These are phyloP conservation scores for Nephila pilipes DNA, from an alignment of 1,140 invertebrate species.

Conservation along the genomic window DNA sequence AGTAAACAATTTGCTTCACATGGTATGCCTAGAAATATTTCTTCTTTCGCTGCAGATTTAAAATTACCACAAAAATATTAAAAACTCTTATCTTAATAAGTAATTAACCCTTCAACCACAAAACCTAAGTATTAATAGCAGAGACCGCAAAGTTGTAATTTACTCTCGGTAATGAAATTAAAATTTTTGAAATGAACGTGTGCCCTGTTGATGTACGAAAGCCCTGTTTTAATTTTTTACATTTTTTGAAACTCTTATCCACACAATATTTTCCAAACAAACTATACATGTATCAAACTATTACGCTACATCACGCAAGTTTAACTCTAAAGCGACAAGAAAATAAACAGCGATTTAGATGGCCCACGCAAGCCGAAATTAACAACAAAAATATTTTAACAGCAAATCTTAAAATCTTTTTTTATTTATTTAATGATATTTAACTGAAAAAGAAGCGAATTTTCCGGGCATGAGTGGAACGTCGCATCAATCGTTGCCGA, in stretches of 20 bases:
- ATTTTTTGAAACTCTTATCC: background rate
- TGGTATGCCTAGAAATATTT: too few relatives aligned
- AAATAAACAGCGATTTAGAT: background rate
- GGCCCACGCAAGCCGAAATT: background rate
- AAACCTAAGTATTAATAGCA: background rate
- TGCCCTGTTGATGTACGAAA: background rate
- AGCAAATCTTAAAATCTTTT: background rate
- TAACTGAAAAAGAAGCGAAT: background rate
- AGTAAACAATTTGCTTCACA: too few relatives aligned
- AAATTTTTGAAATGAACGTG: background rate
- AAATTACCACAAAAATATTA: background rate
- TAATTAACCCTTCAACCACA: background rate
- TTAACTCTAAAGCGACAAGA: background rate
- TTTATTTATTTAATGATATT: constrained; percentile 18
- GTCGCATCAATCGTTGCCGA: background rate
- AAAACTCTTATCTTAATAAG: background rate
- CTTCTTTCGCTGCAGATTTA: background rate
- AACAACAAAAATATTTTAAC: background rate
- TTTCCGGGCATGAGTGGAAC: background rate
- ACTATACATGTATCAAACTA: constrained; percentile 6
- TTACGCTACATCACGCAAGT: background rate
- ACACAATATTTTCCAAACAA: background rate
- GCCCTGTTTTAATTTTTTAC: background rate
- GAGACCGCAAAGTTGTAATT: background rate
- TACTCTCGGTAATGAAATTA: background rate